Conservation (phyloP, 2,797 vertebrate species). For the Phataginus tetradactyla region DNA sequence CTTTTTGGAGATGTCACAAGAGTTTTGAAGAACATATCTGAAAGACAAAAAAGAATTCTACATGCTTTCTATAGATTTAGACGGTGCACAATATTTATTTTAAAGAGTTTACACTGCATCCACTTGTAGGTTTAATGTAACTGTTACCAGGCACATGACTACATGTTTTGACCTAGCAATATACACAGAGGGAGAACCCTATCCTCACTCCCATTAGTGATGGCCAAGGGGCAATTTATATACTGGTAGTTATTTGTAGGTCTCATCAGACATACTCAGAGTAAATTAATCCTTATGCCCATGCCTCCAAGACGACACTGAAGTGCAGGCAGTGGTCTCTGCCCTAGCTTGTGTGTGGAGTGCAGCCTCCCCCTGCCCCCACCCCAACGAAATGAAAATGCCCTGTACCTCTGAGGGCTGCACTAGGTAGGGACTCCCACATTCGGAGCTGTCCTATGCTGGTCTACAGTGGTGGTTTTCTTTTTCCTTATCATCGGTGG, state of each 20-base stretch:
- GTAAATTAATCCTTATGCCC: not conserved
- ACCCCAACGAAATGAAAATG: not conserved
- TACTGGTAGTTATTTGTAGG: not conserved
- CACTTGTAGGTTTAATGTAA: not conserved
- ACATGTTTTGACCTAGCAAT: not conserved
- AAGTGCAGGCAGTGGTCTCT: not conserved
- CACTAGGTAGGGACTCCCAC: not conserved
- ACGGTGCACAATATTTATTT: not conserved
- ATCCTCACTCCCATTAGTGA: not conserved
- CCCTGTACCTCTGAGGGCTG: not conserved
- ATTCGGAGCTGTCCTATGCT: not conserved
- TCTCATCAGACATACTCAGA: not conserved
- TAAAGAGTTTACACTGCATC: not conserved
- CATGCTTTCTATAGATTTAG: not conserved
- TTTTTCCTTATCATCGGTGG: not conserved
- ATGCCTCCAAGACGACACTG: not conserved
- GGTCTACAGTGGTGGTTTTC: not conserved
- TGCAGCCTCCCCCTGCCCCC: fast-evolving
- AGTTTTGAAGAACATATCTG: not conserved
- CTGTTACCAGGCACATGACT: not conserved
- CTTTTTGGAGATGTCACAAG: not conserved
- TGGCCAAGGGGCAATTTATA: not conserved
- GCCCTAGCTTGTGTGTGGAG: not conserved
- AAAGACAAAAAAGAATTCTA: not conserved
- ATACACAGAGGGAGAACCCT: not conserved